Percentiles rank a stretch among this genome's conserved stretches.
These are phyloP conservation scores for Solen grandis DNA, from an alignment of 1,140 invertebrate genomes.

Conservation along the genomic window DNA sequence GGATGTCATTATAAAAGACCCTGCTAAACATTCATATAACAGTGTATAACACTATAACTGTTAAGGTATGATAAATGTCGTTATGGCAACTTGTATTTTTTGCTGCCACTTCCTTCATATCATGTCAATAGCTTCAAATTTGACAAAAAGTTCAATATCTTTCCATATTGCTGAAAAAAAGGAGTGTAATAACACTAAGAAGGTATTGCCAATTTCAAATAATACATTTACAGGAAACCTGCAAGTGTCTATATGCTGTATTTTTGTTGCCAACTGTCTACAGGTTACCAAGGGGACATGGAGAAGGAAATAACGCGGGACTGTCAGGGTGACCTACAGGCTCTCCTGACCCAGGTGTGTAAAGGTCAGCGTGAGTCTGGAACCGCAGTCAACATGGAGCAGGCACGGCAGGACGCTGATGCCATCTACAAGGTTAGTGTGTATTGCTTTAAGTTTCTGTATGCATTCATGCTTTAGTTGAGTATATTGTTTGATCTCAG, in stretches of 20 bases:
- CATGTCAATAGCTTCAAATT: not conserved
- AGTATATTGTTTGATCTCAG: not conserved
- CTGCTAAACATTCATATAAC: no score
- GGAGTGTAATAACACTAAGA: not conserved
- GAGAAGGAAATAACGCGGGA: slow-evolving; percentile 52
- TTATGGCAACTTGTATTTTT: no score
- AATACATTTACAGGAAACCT: not conserved
- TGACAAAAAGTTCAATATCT: no score
- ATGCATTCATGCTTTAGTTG: not conserved
- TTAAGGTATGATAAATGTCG: no score
- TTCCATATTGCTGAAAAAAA: not conserved
- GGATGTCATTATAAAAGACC: no score
- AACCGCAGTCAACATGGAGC: slow-evolving; percentile 22
- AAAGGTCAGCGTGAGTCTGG: slow-evolving; percentile 17
- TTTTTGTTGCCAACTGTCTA: not conserved
- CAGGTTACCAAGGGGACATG: slow-evolving; percentile 29
- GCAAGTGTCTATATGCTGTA: not conserved
- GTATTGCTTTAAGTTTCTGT: not conserved
- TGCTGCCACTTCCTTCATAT: no score
- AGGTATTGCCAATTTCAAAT: not conserved
- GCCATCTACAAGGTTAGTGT: slow-evolving; percentile 27
- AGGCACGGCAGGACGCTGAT: slow-evolving; percentile 44
- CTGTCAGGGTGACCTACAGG: slow-evolving; percentile 9
- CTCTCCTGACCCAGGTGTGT: slow-evolving; percentile 15
- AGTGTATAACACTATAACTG: no score